A percentile compares a stretch with the other conserved stretches of the same genome.
Evolutionary conservation across 2,113 vertebrate species (phyloP).

Genomic region (Onychostruthus taczanowskii): DNA sequence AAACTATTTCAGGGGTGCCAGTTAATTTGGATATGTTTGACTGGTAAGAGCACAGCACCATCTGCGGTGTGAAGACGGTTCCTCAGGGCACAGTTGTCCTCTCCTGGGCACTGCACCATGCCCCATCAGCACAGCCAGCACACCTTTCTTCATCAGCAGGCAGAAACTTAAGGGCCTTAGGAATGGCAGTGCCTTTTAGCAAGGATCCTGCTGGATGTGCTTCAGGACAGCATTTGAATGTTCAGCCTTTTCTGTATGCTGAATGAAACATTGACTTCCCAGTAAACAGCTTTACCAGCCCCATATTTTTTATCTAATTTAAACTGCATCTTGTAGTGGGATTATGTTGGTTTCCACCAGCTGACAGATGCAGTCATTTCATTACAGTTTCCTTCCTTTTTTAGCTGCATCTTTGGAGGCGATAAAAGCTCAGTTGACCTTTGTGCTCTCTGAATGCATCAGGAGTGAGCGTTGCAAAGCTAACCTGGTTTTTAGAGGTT

Average conservation of each 20-base stretch:
- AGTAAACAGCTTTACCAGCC: background rate
- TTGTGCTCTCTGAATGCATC: conserved; percentile 45
- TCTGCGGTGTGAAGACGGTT: background rate
- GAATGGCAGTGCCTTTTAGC: background rate
- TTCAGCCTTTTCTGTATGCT: background rate
- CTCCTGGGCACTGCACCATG: fast-evolving
- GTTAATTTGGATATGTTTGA: background rate
- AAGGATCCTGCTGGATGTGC: background rate
- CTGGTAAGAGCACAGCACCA: background rate
- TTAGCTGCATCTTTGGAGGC: conserved; percentile 39
- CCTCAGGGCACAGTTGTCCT: background rate
- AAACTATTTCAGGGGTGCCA: background rate
- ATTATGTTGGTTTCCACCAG: conserved; percentile 49
- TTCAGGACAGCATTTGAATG: background rate
- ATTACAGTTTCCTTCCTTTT: conserved; percentile 52
- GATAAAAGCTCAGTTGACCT: conserved; percentile 57
- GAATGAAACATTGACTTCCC: background rate
- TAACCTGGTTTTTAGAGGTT: conserved; percentile 55
- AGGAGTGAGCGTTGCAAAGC: conserved; percentile 51
- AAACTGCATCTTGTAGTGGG: conserved; percentile 27
- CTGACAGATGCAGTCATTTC: conserved; percentile 45
- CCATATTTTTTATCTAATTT: conserved; percentile 38
- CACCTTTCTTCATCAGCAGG: background rate
- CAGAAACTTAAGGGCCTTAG: background rate
- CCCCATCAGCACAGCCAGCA: background rate